Base-by-base conservation (phyloP, 2,113 vertebrate genomes). In the Hippocampus mohnikei region DNA sequence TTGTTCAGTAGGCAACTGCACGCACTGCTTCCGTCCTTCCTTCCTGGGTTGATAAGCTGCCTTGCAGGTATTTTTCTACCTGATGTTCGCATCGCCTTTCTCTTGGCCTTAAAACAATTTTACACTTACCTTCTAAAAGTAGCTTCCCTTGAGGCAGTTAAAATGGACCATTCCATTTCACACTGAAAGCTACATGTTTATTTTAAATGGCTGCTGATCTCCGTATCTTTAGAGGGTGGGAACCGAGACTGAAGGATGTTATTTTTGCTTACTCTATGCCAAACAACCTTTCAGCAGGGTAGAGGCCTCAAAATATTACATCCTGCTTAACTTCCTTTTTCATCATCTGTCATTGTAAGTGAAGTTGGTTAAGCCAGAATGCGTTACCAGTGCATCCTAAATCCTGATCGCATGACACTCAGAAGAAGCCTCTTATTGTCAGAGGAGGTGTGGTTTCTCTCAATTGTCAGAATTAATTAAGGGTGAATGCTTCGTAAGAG, bases 201-300 rank as follows among this genome's bases (percentile, higher is more conserved):
- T 1, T 64, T 86, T 81, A 79, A 84, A 88, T 76, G 59, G 37
- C 85, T 16, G 66, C 15, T 58, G 58, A 33, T 15, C 11, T 87
- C 74, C 88, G 84, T 90, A 46, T 85, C 84, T 67, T 85, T 90
- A 86, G 62, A 90, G 91, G 91, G 90, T 87, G 92, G 91, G 82
- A 88, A 85, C 85, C 70, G 67, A 69, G 5, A 56, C 21, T 25
- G 5, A 66, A 46, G 58, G 48, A 70, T 88, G 86, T 88, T 91
- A 81, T 86, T 84, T 83, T 88, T 79, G 63, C 68, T 23, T 53
- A 69, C 66, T 70, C 56, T 37, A 58, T 58, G 15, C 60, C 71
- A 40, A 81, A 73, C 75, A 80, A 86, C 46, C 85, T 74, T 84
- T 82, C 62, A 84, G 61, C 73, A 64, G 23, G 69, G 52, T 16